Conservation (phyloP, 2,797 vertebrate species). For the Pelodytes ibericus region DNA sequence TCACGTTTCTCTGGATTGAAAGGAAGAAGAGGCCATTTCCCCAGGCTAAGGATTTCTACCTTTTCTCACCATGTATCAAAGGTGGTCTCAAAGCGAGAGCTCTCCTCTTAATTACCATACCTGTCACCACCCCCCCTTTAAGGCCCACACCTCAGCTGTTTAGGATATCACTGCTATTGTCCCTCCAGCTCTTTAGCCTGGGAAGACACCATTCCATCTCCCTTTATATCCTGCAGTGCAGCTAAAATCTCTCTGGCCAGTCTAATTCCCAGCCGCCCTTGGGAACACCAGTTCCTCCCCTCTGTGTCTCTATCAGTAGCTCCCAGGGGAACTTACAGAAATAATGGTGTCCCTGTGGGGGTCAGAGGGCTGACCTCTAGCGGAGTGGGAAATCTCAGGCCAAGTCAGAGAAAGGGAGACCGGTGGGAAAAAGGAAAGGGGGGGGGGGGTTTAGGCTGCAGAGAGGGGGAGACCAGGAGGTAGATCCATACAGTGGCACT, state of each 20-base stretch:
- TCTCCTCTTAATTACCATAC: slow-evolving; percentile 54
- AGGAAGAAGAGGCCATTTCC: neutral
- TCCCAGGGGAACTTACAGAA: neutral
- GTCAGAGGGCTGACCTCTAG: slow-evolving; percentile 61
- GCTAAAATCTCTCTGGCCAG: neutral
- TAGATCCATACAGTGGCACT: neutral
- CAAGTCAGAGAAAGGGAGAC: slow-evolving; percentile 28
- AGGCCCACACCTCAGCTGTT: slow-evolving; percentile 60
- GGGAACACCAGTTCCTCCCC: neutral
- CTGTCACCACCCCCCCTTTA: slow-evolving; percentile 64
- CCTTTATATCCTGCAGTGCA: neutral
- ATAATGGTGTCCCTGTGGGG: neutral
- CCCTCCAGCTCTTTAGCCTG: slow-evolving; percentile 21
- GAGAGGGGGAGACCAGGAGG: too few species aligned
- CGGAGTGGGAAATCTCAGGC: slow-evolving; percentile 42
- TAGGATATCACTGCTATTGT: slow-evolving; percentile 10
- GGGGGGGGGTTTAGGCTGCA: too few species aligned
- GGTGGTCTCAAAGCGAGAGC: neutral
- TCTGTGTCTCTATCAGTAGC: neutral
- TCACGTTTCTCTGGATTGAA: neutral
- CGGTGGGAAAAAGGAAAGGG: slow-evolving; percentile 35
- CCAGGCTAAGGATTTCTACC: neutral
- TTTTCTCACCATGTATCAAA: slow-evolving; percentile 6
- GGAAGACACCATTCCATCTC: neutral
- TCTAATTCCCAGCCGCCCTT: slow-evolving; percentile 13